Evolutionary conservation across 1,140 invertebrate species (phyloP), one percentile per base, ranked within the genome.

Genomic region (Solen grandis): DNA sequence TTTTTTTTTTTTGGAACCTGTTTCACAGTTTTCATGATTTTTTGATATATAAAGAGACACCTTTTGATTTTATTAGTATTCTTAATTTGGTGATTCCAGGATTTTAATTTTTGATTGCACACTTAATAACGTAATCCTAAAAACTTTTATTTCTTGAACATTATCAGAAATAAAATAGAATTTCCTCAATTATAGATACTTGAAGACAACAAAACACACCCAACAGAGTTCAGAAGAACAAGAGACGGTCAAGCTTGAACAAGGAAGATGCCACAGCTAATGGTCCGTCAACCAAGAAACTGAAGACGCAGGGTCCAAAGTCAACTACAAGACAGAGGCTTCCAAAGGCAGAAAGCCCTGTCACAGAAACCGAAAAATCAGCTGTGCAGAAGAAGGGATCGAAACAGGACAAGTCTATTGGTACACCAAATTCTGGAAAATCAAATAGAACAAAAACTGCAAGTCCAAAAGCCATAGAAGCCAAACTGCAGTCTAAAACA

Each of bases 181-280:
- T n/a, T n/a, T n/a, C n/a, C n/a, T n/a, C n/a, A n/a, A 46, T 46
- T 46, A 46, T 38, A 85, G 83, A 13, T 85, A 14, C 22, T 50
- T n/a, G 69, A 75, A 69, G 55, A 59, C 55, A 54, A n/a, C 74
- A 83, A n/a, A 82, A 73, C 5, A 80, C 62, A n/a, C 77, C 72
- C 41, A 70, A 55, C n/a, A 79, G 79, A 46, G 80, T 81, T 14
- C 33, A 78, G 13, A 84, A 86, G 60, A 59, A 83, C 22, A 86
- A 84, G 46, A 69, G 85, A 14, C 57, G 82, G 33, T 70, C 62
- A 1, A 83, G 73, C 59, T 19, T 70, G 25, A 46, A 36, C 25
- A 84, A 84, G 60, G 72, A 66, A n/a, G 85, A 86, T n/a, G 83
- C 73, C 31, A 86, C 83, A 36, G 77, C 85, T 46, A 82, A 54